Conservation (phyloP, 2,797 vertebrate species). For the Sebastes ruberrimus region DNA sequence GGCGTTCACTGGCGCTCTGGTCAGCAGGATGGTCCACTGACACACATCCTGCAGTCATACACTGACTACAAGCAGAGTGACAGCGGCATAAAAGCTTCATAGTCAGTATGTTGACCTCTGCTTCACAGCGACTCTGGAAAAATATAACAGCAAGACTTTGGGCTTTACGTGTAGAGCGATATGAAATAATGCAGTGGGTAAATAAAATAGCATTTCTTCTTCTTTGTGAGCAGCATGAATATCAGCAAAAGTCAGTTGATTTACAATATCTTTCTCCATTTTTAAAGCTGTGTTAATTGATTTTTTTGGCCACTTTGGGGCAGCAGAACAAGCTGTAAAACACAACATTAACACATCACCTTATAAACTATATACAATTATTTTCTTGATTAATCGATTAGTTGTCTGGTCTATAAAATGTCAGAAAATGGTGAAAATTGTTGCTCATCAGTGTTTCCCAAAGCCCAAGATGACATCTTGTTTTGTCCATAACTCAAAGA, state of each 20-base stretch:
- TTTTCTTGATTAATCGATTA: no score
- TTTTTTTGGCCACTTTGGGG: background rate
- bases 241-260: background rate
- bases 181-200: background rate
- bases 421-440: no score
- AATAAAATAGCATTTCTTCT: background rate
- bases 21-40: constrained; percentile 72
- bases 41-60: constrained; percentile 63
- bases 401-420: no score
- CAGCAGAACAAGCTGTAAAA: background rate
- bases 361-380: background rate
- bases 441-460: no score
- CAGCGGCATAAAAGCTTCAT: background rate
- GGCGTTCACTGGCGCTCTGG: constrained; percentile 30
- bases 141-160: background rate
- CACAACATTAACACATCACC: background rate
- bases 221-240: background rate
- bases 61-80: constrained; percentile 8
- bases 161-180: background rate
- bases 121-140: background rate
- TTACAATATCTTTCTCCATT: background rate
- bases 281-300: background rate
- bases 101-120: constrained; percentile 1
- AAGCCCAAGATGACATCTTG: no score
- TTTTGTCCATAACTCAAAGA: no score